Conservation (phyloP, 2,113 vertebrate species). For the Syrrhaptes paradoxus region DNA sequence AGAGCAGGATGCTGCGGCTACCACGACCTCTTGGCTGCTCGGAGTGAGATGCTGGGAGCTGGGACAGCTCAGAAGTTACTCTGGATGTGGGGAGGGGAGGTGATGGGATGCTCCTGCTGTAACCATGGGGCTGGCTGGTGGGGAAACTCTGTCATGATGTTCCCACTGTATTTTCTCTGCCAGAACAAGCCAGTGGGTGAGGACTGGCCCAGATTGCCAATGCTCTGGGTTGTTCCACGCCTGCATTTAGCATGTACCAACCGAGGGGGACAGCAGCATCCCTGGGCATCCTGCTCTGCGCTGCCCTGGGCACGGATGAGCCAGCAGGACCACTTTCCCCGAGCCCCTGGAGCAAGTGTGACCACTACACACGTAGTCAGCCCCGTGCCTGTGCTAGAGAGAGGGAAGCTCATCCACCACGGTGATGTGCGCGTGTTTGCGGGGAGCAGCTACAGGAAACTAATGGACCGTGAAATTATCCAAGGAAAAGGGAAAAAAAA, state of each 20-base stretch:
- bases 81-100: not conserved
- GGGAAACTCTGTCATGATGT: not conserved
- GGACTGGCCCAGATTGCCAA: no score
- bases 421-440: not conserved
- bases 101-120: not conserved
- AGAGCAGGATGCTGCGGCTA: not conserved
- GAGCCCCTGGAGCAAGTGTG: rapidly evolving
- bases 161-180: not conserved
- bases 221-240: not conserved
- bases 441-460: not conserved
- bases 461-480: slow-evolving; percentile 43
- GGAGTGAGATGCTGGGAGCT: not conserved
- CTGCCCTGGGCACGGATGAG: rapidly evolving
- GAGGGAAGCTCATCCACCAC: not conserved
- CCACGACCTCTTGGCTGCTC: not conserved
- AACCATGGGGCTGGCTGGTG: not conserved
- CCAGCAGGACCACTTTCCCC: not conserved
- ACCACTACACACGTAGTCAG: not conserved
- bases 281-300: not conserved
- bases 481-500: not conserved
- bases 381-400: rapidly evolving
- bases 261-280: not conserved
- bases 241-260: not conserved
- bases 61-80: not conserved
- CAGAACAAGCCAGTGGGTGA: no score